phyloP scores from a whole-genome alignment of 2,888 invertebrate species.

The Himalopsyche anomala region DNA sequence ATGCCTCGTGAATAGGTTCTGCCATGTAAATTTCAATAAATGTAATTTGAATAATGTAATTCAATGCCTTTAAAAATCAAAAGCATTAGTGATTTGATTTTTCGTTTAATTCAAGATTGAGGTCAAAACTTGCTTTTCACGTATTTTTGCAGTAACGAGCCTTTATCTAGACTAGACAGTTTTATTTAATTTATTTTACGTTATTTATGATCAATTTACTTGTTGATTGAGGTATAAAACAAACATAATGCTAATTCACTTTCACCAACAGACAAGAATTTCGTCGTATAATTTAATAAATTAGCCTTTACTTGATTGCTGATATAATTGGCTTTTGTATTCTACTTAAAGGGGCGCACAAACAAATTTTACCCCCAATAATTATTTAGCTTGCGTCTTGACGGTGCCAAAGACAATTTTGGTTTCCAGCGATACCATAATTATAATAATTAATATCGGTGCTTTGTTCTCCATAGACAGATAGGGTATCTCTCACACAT shows the following conservation, averaged over 20 bases:
- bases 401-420: conserved; percentile 6
- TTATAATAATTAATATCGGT: neutral
- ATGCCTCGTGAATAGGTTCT: too few relatives aligned
- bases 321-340: conserved; percentile 6
- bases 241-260: neutral
- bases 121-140: too few relatives aligned
- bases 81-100: too few relatives aligned
- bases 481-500: too few relatives aligned
- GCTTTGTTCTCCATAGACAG: neutral
- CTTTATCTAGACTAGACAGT: too few relatives aligned
- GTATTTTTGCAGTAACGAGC: too few relatives aligned
- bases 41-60: too few relatives aligned
- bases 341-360: neutral
- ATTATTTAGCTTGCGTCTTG: neutral
- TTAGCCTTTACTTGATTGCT: conserved; percentile 14
- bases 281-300: neutral
- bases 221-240: too few relatives aligned
- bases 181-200: neutral
- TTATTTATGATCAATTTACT: too few relatives aligned
- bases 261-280: neutral
- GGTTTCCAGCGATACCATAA: neutral
- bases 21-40: too few relatives aligned
- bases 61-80: too few relatives aligned
- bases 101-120: too few relatives aligned
- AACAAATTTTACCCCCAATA: neutral